These are phyloP conservation scores for Listronotus oregonensis DNA, from an alignment of 1,140 invertebrate species.

Conservation along the genomic window DNA sequence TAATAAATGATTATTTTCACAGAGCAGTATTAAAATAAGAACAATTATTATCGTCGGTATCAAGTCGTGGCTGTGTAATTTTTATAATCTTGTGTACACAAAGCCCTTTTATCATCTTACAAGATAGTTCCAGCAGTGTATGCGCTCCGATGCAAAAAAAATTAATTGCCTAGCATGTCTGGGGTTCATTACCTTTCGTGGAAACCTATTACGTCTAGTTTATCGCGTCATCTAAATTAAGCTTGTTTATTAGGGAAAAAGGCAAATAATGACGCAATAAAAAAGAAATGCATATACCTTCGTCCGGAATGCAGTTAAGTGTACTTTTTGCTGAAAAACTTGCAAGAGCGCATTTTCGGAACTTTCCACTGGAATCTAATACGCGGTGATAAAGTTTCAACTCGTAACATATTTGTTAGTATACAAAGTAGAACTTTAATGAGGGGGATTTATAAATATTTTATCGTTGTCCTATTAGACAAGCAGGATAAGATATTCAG, in stretches of 20 bases:
- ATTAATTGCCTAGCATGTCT: constrained; percentile 30
- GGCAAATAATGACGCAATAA: constrained; percentile 26
- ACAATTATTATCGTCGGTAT: background rate
- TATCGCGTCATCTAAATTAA: constrained; percentile 27
- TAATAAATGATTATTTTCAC: no score
- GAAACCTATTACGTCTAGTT: constrained; percentile 29
- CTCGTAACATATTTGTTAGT: no score
- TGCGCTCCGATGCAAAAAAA: constrained; percentile 22
- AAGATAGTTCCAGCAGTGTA: no score
- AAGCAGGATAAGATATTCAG: no score
- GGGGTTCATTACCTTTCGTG: constrained; percentile 31
- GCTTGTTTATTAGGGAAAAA: constrained; percentile 20
- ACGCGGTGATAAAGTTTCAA: no score
- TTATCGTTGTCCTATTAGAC: no score
- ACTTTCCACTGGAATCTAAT: constrained; percentile 9
- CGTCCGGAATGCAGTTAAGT: constrained; percentile 16
- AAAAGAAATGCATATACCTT: constrained; percentile 15
- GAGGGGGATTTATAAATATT: background rate
- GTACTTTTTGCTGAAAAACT: constrained; percentile 8
- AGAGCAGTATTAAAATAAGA: no score
- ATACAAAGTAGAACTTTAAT: background rate
- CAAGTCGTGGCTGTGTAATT: no score
- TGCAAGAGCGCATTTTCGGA: constrained; percentile 5
- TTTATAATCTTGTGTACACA: constrained; percentile 2
- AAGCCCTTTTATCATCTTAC: constrained; percentile 4